phyloP scores from a whole-genome alignment of 1,140 invertebrate genomes.

The Procambarus clarkii region DNA sequence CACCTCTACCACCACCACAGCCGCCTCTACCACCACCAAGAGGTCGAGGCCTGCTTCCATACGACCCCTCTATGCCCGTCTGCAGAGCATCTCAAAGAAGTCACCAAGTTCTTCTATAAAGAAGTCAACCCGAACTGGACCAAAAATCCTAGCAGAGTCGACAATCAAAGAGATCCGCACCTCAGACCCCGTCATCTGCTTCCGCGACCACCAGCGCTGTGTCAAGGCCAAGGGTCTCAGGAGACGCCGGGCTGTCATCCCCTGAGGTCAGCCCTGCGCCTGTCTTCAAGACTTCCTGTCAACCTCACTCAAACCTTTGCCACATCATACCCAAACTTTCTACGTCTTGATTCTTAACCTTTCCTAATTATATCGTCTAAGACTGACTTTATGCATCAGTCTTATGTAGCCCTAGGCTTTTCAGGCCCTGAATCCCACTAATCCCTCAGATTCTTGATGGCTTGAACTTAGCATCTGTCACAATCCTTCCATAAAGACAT shows the following conservation, averaged over 20 bases:
- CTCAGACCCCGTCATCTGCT: constrained; percentile 52
- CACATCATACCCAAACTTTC: neutral
- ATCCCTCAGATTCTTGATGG: neutral
- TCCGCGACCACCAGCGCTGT: constrained; percentile 37
- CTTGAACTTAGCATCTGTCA: neutral
- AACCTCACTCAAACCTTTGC: neutral
- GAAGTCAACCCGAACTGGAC: neutral
- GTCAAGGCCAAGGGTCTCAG: constrained; percentile 28
- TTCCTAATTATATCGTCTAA: too few species aligned
- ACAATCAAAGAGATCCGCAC: constrained; percentile 43
- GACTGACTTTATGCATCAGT: too few species aligned
- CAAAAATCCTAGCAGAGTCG: constrained; percentile 45
- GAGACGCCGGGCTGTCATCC: neutral
- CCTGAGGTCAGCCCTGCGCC: neutral
- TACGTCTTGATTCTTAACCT: too few species aligned
- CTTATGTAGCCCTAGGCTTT: too few species aligned
- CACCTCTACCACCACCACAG: constrained; percentile 14
- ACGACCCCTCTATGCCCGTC: constrained; percentile 49
- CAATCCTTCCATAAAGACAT: too few species aligned
- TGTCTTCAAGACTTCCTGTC: neutral
- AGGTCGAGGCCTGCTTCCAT: constrained; percentile 48
- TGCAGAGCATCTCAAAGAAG: constrained; percentile 30
- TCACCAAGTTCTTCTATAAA: constrained; percentile 3
- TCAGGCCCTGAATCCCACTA: neutral
- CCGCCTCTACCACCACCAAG: constrained; percentile 17